phyloP scores from a whole-genome alignment of 2,888 invertebrate species.

The Alviniconcha strummeri region DNA sequence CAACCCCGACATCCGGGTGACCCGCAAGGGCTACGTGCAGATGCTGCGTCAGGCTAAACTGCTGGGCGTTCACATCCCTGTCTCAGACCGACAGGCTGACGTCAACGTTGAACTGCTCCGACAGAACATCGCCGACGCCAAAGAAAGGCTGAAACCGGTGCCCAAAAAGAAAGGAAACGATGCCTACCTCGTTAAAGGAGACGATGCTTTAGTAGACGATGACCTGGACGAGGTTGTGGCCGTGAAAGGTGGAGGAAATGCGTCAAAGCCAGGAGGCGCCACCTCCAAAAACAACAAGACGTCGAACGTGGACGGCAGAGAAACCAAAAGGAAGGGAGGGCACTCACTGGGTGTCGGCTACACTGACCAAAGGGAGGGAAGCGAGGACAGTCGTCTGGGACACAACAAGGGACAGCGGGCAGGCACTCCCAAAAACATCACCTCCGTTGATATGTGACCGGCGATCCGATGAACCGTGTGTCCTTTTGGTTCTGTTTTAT shows the following conservation, averaged over 20 bases:
- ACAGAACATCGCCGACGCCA: slow-evolving; percentile 29
- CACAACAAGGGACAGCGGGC: too few species aligned
- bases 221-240: slow-evolving; percentile 7
- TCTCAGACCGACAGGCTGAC: slow-evolving; percentile 40
- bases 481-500: too few species aligned
- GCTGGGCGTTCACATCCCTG: slow-evolving; percentile 35
- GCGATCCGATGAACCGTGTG: too few species aligned
- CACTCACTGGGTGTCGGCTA: too few species aligned
- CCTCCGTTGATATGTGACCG: too few species aligned
- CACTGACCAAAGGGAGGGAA: too few species aligned
- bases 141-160: background rate
- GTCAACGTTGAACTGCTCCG: slow-evolving; percentile 40
- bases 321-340: too few species aligned
- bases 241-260: background rate
- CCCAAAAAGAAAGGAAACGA: background rate
- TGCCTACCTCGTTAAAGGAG: background rate
- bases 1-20: slow-evolving; percentile 46
- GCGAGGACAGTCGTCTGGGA: too few species aligned
- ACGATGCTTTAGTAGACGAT: background rate
- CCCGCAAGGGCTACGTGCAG: slow-evolving; percentile 45
- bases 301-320: too few species aligned
- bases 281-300: too few species aligned
- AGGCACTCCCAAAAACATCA: too few species aligned
- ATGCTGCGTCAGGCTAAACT: slow-evolving; percentile 35
- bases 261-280: too few species aligned